Evolutionary conservation across 2,888 invertebrate species (phyloP), one percentile per base, ranked within the genome.

Genomic region (Cataglyphis rosenhaueri): DNA sequence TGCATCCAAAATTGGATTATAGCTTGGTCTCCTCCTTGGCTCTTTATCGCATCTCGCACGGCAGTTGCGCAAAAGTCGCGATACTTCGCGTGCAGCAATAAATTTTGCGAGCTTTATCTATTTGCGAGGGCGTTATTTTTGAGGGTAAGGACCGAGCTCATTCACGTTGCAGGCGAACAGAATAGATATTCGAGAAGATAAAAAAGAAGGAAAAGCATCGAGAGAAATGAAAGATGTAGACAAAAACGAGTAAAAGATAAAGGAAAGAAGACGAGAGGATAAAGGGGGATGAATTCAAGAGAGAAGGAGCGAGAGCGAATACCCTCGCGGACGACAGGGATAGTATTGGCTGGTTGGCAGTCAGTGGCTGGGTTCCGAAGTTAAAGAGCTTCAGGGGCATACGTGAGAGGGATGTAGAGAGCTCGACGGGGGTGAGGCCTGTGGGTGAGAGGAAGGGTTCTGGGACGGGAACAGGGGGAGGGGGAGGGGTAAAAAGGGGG

Each of bases 371-470:
- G 87, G 91, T 92, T 91, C 91, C 92, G 92, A 92, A 92, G 93
- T 93, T 93, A 93, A 93, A 93, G 93, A 93, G 93, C 92, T 93
- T 93, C 92, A 92, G 92, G 91, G 92, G 93, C 93, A 93, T 93
- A 94, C 93, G 93, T 93, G 93, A 93, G 92, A 92, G 92, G 91
- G 91, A 91, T 88, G 91, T 88, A 85, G 89, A 89, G 88, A 88
- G 86, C 83, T 85, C 86, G 84, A 84, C 79, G 82, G 83, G 87
- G 87, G 81, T 87, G 84, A 88, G 85, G 88, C 84, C 86, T 86
- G 88, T 84, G 88, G 87, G 88, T 86, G 86, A 83, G 83, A 87
- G 83, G 48, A 52, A 52, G n/a, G 48, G 48, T 52, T 52, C n/a
- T 2, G n/a, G 48, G n/a, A 12, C 12, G 48, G 1, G 6, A 87